These are phyloP conservation scores for Amaurobius ferox DNA, from an alignment of 2,888 invertebrate species.

Conservation along the genomic window DNA sequence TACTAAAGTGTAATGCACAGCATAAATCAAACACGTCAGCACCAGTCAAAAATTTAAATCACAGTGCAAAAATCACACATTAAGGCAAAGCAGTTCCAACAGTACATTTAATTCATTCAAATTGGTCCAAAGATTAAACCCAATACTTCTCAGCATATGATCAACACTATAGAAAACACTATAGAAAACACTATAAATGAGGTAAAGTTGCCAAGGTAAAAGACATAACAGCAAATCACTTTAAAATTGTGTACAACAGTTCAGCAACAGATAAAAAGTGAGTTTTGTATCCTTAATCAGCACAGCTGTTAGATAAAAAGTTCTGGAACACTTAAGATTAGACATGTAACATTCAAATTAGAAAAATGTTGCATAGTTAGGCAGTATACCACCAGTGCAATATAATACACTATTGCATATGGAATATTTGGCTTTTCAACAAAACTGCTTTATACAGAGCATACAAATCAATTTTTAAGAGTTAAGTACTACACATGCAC, in stretches of 20 bases:
- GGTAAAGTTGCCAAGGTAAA: background rate
- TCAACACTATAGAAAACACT: background rate
- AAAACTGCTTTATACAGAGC: background rate
- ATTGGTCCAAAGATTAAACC: conserved; percentile 52
- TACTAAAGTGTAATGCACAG: background rate
- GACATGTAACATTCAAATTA: background rate
- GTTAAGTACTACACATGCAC: conserved; percentile 12
- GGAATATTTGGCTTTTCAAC: background rate
- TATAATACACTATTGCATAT: conserved; percentile 3
- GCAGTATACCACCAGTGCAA: background rate
- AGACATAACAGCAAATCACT: background rate
- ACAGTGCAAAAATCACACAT: conserved; percentile 54
- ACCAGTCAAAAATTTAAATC: conserved; percentile 58
- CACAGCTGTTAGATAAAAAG: conserved; percentile 2
- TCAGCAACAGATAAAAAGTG: background rate
- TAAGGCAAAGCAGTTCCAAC: conserved; percentile 35
- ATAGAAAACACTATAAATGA: background rate
- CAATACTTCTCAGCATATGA: conserved; percentile 11
- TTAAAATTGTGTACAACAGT: conserved; percentile 9
- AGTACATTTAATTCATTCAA: background rate
- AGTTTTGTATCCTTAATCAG: background rate
- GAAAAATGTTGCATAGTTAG: background rate
- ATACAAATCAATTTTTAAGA: background rate
- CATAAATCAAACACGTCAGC: conserved; percentile 30
- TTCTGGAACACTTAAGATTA: conserved; percentile 3